Evolutionary conservation across 2,113 vertebrate species (phyloP).

Genomic region (Anser brachyrhynchus): DNA sequence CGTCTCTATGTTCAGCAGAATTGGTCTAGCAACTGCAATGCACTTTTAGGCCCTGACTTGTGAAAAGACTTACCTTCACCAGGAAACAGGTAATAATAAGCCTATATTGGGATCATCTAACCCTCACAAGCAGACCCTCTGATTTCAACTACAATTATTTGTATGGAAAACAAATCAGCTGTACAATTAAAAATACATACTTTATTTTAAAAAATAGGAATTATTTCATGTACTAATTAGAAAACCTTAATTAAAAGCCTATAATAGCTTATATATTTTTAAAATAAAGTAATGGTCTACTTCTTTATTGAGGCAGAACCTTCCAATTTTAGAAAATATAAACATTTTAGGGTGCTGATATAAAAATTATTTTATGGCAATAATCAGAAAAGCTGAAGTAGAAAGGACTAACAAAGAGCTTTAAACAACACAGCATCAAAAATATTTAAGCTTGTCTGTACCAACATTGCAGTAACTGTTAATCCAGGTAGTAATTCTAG

Average conservation of each 20-base stretch:
- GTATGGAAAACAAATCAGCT: background rate
- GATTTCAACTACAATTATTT: background rate
- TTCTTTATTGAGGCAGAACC: background rate
- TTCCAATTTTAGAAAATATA: background rate
- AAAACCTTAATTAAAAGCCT: background rate
- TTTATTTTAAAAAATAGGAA: background rate
- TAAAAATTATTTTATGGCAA: background rate
- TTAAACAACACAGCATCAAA: background rate
- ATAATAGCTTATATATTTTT: background rate
- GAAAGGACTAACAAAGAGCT: background rate
- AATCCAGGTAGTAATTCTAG: background rate
- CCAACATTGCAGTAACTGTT: background rate
- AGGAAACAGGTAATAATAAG: background rate
- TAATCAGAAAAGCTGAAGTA: background rate
- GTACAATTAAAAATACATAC: background rate
- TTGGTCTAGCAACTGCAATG: background rate
- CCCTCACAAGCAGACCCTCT: background rate
- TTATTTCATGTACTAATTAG: background rate
- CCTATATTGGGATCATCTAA: background rate
- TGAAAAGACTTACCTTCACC: background rate
- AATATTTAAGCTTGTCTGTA: background rate
- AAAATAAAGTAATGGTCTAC: background rate
- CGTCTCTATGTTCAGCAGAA: background rate
- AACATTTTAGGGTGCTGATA: background rate
- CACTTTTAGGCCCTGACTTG: background rate